A percentile compares a stretch with the other conserved stretches of the same genome.
These are phyloP conservation scores for Microctonus brassicae DNA, from an alignment of 2,888 invertebrate species.

Conservation along the genomic window DNA sequence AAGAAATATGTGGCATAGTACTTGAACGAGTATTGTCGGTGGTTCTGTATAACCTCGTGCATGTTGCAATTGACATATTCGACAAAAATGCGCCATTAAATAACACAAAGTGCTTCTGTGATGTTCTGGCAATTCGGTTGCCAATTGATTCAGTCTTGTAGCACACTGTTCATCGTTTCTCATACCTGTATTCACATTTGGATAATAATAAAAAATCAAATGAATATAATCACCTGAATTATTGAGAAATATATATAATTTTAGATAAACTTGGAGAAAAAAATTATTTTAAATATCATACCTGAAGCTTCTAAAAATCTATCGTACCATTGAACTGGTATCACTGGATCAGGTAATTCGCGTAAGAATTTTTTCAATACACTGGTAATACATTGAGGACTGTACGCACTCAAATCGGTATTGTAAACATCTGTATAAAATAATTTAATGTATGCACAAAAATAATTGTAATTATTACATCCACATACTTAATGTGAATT, in stretches of 20 bases:
- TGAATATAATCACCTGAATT: neutral
- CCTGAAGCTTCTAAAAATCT: conserved; percentile 76
- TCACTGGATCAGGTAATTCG: conserved; percentile 82
- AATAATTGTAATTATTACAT: neutral
- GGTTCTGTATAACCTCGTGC: conserved; percentile 76
- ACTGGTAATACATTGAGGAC: conserved; percentile 73
- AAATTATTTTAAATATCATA: conserved; percentile 51
- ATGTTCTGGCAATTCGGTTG: conserved; percentile 75
- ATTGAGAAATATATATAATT: no score
- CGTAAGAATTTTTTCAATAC: conserved; percentile 80
- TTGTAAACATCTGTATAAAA: conserved; percentile 63
- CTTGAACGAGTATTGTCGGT: conserved; percentile 78
- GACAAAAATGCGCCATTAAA: conserved; percentile 80
- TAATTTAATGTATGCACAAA: neutral
- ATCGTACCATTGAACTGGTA: conserved; percentile 82
- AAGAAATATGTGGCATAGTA: conserved; percentile 80
- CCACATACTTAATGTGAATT: neutral
- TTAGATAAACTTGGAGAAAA: neutral
- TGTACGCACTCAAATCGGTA: conserved; percentile 71
- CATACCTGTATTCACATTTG: conserved; percentile 61
- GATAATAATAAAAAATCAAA: neutral
- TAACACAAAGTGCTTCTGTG: conserved; percentile 76
- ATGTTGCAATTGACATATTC: conserved; percentile 79
- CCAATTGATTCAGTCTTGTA: conserved; percentile 71
- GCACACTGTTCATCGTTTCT: conserved; percentile 74